These are phyloP conservation scores for Urosaurus nigricauda DNA, from an alignment of 2,797 vertebrate genomes.

Conservation along the genomic window DNA sequence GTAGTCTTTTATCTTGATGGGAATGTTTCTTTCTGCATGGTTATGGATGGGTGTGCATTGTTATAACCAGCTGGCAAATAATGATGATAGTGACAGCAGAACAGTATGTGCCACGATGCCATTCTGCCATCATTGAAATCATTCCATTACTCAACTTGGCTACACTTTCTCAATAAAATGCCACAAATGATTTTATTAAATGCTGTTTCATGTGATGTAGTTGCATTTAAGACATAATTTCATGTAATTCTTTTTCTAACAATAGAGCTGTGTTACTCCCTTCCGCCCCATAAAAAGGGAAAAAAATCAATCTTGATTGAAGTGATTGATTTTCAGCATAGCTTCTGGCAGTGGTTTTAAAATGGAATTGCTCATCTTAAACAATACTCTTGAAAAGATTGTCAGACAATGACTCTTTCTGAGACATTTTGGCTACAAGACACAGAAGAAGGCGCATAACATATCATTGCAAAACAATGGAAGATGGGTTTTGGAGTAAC, in stretches of 20 bases:
- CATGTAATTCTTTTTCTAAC: slow-evolving; percentile 62
- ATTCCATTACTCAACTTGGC: slow-evolving; percentile 45
- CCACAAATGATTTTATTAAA: slow-evolving; percentile 63
- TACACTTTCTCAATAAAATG: slow-evolving; percentile 59
- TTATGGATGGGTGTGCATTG: background rate
- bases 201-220: slow-evolving; percentile 61
- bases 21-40: slow-evolving; percentile 33
- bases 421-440: slow-evolving; percentile 48
- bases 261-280: slow-evolving; percentile 47
- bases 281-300: background rate
- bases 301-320: slow-evolving; percentile 43
- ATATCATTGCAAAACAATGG: slow-evolving; percentile 56
- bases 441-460: slow-evolving; percentile 40
- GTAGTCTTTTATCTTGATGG: slow-evolving; percentile 25
- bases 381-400: slow-evolving; percentile 39
- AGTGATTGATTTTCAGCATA: slow-evolving; percentile 54
- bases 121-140: slow-evolving; percentile 20
- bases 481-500: slow-evolving; percentile 62
- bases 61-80: slow-evolving; percentile 43
- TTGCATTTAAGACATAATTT: slow-evolving; percentile 57
- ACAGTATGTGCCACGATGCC: background rate
- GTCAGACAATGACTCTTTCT: slow-evolving; percentile 53
- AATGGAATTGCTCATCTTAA: slow-evolving; percentile 56
- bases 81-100: background rate
- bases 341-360: slow-evolving; percentile 65